These are phyloP conservation scores for Syrista parreyssii DNA, from an alignment of 2,888 invertebrate genomes.

Conservation along the genomic window DNA sequence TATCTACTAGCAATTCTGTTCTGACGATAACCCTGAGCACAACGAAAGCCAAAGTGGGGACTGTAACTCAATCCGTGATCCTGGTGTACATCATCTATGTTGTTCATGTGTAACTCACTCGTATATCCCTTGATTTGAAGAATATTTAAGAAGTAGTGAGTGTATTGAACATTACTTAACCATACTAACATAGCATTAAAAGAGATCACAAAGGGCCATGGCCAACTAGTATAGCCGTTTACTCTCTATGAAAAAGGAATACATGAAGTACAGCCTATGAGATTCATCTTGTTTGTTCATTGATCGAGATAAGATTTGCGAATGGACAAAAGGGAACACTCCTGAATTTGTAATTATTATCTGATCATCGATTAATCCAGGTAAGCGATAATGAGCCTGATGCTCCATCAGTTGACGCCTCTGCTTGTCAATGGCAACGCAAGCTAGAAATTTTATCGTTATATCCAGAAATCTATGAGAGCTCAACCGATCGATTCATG, in stretches of 20 bases:
- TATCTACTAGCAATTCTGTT: background rate
- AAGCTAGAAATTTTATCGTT: conserved; percentile 9
- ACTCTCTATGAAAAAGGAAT: background rate
- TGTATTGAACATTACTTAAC: background rate
- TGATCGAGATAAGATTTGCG: background rate
- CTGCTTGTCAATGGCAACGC: background rate
- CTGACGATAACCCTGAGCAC: too few relatives aligned
- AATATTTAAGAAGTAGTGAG: background rate
- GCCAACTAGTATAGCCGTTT: background rate
- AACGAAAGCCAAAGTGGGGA: background rate
- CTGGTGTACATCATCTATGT: background rate
- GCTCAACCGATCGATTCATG: conserved; percentile 13
- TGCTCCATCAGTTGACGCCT: background rate
- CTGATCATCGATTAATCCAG: background rate
- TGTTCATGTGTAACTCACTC: background rate
- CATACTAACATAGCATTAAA: background rate
- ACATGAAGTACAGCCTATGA: background rate
- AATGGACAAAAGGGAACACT: background rate
- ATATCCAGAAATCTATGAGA: conserved; percentile 12
- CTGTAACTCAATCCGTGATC: background rate
- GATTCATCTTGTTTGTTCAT: background rate
- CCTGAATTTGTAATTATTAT: background rate
- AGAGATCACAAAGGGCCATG: background rate
- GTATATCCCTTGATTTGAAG: background rate
- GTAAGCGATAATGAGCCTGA: background rate